These are phyloP conservation scores for Procambarus virginalis DNA, from an alignment of 1,140 invertebrate species.

Conservation along the genomic window DNA sequence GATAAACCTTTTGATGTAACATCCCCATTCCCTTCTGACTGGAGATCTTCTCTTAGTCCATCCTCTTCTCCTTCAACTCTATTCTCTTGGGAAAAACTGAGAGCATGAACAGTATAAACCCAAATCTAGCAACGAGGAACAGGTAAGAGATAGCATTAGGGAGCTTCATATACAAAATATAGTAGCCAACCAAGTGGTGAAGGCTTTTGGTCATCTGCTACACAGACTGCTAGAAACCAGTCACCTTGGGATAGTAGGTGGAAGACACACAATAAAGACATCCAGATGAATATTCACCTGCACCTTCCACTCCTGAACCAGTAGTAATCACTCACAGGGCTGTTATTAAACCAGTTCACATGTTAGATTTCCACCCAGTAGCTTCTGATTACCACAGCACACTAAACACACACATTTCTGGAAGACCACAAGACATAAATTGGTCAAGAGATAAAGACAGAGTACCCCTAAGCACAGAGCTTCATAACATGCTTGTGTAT, in stretches of 20 bases:
- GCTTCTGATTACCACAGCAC: not conserved
- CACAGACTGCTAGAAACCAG: not conserved
- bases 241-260: not conserved
- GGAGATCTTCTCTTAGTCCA: slow-evolving; percentile 27
- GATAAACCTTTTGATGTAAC: slow-evolving; percentile 15
- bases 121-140: not conserved
- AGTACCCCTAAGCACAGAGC: not conserved
- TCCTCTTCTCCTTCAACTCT: slow-evolving; percentile 26
- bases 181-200: slow-evolving; percentile 21
- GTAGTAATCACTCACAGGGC: not conserved
- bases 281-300: not conserved
- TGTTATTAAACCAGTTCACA: not conserved
- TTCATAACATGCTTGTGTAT: not conserved
- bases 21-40: slow-evolving; percentile 6
- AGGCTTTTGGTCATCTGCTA: slow-evolving; percentile 26
- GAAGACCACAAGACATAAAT: not conserved
- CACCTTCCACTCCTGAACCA: not conserved
- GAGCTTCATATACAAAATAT: not conserved
- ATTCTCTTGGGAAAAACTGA: slow-evolving; percentile 20
- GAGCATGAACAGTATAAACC: not conserved
- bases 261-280: not conserved
- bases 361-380: not conserved
- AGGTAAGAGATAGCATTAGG: slow-evolving; percentile 23
- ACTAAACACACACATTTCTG: not conserved
- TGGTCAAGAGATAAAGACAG: not conserved